These are phyloP conservation scores for Microplitis manilae DNA, from an alignment of 2,888 invertebrate species.

Conservation along the genomic window DNA sequence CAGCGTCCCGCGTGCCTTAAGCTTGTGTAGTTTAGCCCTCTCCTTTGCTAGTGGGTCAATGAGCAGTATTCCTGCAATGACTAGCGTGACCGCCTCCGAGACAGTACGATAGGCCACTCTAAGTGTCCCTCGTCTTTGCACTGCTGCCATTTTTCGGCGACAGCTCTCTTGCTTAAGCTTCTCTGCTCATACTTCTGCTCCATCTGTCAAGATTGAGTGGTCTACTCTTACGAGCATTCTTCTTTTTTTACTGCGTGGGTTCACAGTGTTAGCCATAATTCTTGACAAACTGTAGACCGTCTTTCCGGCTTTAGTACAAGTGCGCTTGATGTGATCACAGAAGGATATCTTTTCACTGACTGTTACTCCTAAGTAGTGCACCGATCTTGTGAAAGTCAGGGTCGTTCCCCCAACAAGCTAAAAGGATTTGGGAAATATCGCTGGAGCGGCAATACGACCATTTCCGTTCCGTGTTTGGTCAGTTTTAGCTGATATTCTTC, in stretches of 20 bases:
- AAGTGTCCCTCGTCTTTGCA: conserved; percentile 49
- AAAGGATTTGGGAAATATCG: not conserved
- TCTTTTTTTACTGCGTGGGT: conserved; percentile 37
- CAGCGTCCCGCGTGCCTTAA: not conserved
- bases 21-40: conserved; percentile 23
- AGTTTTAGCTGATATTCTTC: conserved; percentile 33
- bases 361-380: conserved; percentile 49
- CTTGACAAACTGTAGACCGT: conserved; percentile 40
- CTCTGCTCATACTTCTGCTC: conserved; percentile 47
- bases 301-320: conserved; percentile 44
- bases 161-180: conserved; percentile 40
- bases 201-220: conserved; percentile 51
- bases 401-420: not conserved
- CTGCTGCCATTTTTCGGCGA: conserved; percentile 43
- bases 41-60: conserved; percentile 47
- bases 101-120: conserved; percentile 46
- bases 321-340: conserved; percentile 43
- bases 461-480: conserved; percentile 42
- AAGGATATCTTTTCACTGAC: conserved; percentile 47
- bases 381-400: not conserved
- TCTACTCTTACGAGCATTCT: conserved; percentile 33
- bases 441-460: conserved; percentile 1
- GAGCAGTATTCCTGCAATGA: conserved; percentile 46
- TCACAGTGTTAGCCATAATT: conserved; percentile 51
- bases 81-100: conserved; percentile 43